Conservation (phyloP, 2,888 invertebrate species). For the Caenorhabditis sp. region DNA sequence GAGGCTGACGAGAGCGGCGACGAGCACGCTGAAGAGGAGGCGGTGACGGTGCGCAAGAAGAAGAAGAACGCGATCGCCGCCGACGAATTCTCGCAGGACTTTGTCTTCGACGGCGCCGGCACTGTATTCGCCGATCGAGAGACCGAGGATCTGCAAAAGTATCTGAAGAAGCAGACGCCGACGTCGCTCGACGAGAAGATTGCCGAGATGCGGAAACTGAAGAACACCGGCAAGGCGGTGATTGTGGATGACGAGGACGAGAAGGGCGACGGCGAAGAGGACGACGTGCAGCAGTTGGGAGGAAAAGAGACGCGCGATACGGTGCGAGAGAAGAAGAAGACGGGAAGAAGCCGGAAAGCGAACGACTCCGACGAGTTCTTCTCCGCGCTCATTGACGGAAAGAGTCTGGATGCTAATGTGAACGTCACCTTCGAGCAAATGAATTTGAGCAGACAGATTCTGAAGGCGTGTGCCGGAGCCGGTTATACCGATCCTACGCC, state of each 20-base stretch:
- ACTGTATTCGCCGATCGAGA: constrained; percentile 54
- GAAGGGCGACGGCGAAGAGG: constrained; percentile 52
- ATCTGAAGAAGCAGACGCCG: constrained; percentile 70
- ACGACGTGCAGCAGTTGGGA: constrained; percentile 69
- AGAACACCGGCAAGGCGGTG: constrained; percentile 62
- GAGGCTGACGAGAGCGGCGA: constrained; percentile 63
- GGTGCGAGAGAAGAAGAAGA: constrained; percentile 65
- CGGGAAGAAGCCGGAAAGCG: constrained; percentile 54
- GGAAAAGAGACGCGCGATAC: constrained; percentile 66
- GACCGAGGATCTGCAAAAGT: constrained; percentile 64
- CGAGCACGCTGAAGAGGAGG: constrained; percentile 62
- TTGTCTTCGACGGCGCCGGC: constrained; percentile 61
- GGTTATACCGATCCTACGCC: constrained; percentile 96
- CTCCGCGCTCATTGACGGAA: constrained; percentile 59
- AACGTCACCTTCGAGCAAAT: constrained; percentile 86
- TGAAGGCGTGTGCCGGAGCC: constrained; percentile 89
- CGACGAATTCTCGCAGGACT: constrained; percentile 67
- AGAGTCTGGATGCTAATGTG: constrained; percentile 51
- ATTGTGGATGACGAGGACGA: constrained; percentile 57
- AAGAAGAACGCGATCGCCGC: constrained; percentile 69
- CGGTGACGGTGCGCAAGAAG: constrained; percentile 68
- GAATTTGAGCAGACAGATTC: constrained; percentile 93
- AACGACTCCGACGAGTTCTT: constrained; percentile 59
- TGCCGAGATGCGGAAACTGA: constrained; percentile 65
- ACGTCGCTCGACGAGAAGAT: constrained; percentile 76